Evolutionary conservation across 2,113 vertebrate genomes (phyloP).

Genomic region (Nycticorax nycticorax): DNA sequence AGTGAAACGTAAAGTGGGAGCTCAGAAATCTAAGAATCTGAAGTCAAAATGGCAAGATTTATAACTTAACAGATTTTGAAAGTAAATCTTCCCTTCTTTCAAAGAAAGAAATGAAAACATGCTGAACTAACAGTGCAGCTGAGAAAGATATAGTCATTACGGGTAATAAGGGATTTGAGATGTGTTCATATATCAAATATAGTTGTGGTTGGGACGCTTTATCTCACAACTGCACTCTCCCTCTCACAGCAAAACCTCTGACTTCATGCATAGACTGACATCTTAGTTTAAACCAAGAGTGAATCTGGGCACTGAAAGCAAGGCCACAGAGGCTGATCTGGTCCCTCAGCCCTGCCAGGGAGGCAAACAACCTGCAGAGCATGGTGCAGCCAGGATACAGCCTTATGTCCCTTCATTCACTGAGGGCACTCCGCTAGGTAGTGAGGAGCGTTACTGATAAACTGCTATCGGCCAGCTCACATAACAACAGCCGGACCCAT

Average conservation of each 20-base stretch:
- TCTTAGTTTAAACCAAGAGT: neutral
- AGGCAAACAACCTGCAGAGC: neutral
- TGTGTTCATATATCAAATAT: neutral
- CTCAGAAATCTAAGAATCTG: neutral
- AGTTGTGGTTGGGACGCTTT: neutral
- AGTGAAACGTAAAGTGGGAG: neutral
- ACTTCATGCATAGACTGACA: neutral
- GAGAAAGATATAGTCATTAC: neutral
- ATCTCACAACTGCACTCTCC: neutral
- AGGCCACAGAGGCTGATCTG: fast-evolving
- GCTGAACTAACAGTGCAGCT: neutral
- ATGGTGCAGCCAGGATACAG: neutral
- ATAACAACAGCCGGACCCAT: neutral
- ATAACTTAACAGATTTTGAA: neutral
- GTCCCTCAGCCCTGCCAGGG: neutral
- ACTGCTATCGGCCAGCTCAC: neutral
- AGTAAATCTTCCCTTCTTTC: neutral
- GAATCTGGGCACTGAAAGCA: neutral
- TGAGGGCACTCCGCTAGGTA: neutral
- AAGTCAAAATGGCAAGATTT: neutral
- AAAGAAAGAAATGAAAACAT: neutral
- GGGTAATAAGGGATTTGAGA: neutral
- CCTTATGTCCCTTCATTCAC: neutral
- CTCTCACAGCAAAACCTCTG: neutral
- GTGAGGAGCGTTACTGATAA: neutral